A percentile compares a stretch with the other conserved stretches of the same genome.
Conservation (phyloP, 2,113 vertebrate genomes). For the Poeciliopsis prolifica region DNA sequence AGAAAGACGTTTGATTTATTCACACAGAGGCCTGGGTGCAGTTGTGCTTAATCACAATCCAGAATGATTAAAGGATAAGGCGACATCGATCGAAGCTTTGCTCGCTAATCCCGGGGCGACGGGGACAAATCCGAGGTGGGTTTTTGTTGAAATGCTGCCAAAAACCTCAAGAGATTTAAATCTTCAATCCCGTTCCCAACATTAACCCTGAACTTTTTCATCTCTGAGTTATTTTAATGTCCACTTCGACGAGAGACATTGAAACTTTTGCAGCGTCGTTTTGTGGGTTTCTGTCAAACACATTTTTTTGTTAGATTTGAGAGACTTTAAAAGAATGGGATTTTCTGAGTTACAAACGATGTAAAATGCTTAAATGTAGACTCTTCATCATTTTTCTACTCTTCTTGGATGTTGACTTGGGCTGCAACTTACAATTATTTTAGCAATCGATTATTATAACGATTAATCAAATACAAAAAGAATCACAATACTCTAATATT, state of each 20-base stretch:
- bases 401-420: too few species aligned
- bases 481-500: too few species aligned
- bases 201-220: background rate
- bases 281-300: too few species aligned
- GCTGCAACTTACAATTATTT: too few species aligned
- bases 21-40: constrained; percentile 5
- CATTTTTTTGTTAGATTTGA: too few species aligned
- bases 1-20: constrained; percentile 17
- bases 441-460: too few species aligned
- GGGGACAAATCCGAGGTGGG: constrained; percentile 11
- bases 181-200: background rate
- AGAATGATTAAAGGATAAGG: constrained; percentile 30
- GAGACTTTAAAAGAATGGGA: too few species aligned
- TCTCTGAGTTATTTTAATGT: background rate
- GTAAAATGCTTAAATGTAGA: background rate
- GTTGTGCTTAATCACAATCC: constrained; percentile 9
- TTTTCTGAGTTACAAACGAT: background rate
- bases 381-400: background rate
- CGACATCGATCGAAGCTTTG: constrained; percentile 14
- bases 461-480: too few species aligned
- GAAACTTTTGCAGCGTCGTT: too few species aligned
- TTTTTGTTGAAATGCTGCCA: constrained; percentile 4
- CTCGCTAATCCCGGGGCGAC: constrained; percentile 3
- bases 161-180: background rate
- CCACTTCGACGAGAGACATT: too few species aligned